These are phyloP conservation scores for Phrixothrix hirtus DNA, from an alignment of 2,888 invertebrate species.

Conservation along the genomic window DNA sequence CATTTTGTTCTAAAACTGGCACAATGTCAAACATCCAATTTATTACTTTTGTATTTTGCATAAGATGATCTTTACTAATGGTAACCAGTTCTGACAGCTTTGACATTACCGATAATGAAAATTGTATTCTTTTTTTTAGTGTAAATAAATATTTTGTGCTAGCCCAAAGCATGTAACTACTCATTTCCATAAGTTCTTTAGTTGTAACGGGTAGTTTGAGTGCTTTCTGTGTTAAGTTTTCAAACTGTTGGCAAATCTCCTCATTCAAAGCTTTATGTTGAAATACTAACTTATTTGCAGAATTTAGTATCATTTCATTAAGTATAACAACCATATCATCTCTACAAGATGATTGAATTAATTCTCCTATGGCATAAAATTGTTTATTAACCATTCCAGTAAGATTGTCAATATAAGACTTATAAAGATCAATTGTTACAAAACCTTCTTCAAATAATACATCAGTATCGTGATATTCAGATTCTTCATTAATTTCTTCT, in stretches of 20 bases:
- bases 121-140: constrained; percentile 70
- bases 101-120: constrained; percentile 67
- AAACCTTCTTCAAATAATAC: constrained; percentile 64
- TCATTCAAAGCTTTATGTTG: constrained; percentile 69
- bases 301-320: constrained; percentile 62
- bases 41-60: constrained; percentile 78
- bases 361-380: constrained; percentile 68
- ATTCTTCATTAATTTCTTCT: neutral
- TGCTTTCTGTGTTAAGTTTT: constrained; percentile 69
- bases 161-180: constrained; percentile 75
- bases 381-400: constrained; percentile 67
- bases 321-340: constrained; percentile 64
- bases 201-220: constrained; percentile 76
- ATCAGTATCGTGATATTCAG: no score
- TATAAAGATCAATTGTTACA: constrained; percentile 65
- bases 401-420: constrained; percentile 63
- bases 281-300: constrained; percentile 66
- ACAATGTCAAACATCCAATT: constrained; percentile 82
- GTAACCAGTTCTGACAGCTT: constrained; percentile 77
- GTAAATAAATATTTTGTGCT: constrained; percentile 71
- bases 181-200: constrained; percentile 79
- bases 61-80: constrained; percentile 74
- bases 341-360: constrained; percentile 67
- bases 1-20: constrained; percentile 80
- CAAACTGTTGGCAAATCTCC: constrained; percentile 72